Evolutionary conservation across 1,140 invertebrate genomes (phyloP), one percentile per base, ranked within the genome.

Genomic region (Brachionus plicatilis): DNA sequence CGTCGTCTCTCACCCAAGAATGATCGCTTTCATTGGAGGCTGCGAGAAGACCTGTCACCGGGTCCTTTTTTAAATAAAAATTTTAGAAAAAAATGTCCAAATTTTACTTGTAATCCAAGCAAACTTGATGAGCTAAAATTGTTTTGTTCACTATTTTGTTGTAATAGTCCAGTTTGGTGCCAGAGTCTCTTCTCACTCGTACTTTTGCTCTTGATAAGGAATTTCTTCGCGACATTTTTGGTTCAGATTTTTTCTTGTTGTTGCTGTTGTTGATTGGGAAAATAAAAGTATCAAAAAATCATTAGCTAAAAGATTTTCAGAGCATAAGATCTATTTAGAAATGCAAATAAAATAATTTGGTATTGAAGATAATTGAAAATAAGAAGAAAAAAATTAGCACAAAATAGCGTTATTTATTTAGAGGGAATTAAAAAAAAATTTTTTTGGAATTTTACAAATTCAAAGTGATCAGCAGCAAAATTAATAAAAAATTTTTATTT

Each of bases 1-100:
- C 92, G 92, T 99, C 99, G 88, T 99, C 97, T 17, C 98, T 92
- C 84, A 99, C 95, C 97, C 97, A 99, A 0, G 97, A 96, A 92
- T 99, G 96, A 84, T 94, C 92, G 87, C 95, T 95, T 1, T 93
- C 92, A 60, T 92, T 91, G 87, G 94, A 95, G 2, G 94, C 86
- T 50, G 88, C 85, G 41, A 90, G 85, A 29, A 99, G 90, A 12
- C 97, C 96, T 83, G 95, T 98, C 0, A 97, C 94, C 27, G 96
- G 95, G 91, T 98, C 94, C 92, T 98, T 37, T 41, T n/a, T 17
- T 2, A 29, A 47, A 29, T 5, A 29, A n/a, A 76, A 29, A 43
- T 14, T 14, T 43, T 60, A 9, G 20, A 7, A 60, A 29, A n/a
- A n/a, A n/a, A n/a, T n/a, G n/a, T n/a, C n/a, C 24, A 24, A 24